Percentiles rank a stretch among this genome's conserved stretches.
Evolutionary conservation across 35 echinoderm and acorn worm species (phyloP).

Genomic region (Chiridota heheva): DNA sequence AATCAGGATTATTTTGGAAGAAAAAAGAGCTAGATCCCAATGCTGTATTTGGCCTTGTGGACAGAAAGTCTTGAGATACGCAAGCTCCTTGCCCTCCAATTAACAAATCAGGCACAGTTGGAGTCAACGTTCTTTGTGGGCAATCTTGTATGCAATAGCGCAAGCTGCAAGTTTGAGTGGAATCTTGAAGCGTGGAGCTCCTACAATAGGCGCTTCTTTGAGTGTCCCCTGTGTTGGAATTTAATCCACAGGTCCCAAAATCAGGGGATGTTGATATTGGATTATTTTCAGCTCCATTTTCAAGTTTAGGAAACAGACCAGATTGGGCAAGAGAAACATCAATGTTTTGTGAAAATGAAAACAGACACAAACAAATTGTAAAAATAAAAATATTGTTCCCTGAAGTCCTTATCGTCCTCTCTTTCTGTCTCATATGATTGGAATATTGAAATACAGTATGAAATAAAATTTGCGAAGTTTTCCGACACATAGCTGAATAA

Average conservation of each 20-base stretch:
- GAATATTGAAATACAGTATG: no score
- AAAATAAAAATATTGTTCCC: no score
- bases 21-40: conserved; percentile 46
- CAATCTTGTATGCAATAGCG: conserved; percentile 72
- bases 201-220: conserved; percentile 77
- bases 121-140: conserved; percentile 70
- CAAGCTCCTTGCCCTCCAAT: conserved; percentile 52
- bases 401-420: no score
- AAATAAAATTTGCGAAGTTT: no score
- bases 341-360: no score
- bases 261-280: conserved; percentile 71
- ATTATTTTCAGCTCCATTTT: conserved; percentile 79
- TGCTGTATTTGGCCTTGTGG: conserved; percentile 57
- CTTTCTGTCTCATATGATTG: no score
- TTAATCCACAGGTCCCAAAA: conserved; percentile 92
- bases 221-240: conserved; percentile 29
- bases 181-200: conserved; percentile 68
- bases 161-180: conserved; percentile 20
- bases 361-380: no score
- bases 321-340: no score
- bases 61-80: conserved; percentile 56
- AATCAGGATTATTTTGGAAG: conserved; percentile 69
- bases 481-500: no score
- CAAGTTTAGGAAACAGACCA: conserved; percentile 83
- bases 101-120: conserved; percentile 13